Conservation (phyloP, 1,140 invertebrate species). For the Orius laevigatus region DNA sequence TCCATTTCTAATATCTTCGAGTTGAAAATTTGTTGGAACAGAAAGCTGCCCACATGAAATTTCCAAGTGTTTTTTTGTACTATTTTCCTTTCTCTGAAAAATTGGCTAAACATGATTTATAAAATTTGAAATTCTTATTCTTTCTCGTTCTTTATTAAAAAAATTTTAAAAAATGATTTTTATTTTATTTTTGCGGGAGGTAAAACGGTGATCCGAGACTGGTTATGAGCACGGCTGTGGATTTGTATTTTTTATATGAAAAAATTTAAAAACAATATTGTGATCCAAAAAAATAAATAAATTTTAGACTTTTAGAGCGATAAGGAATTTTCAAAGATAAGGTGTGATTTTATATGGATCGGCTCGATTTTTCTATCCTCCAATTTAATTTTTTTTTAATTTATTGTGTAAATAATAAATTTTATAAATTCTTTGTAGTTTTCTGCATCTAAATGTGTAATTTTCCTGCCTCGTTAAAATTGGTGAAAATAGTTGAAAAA, state of each 20-base stretch:
- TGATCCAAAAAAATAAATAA: constrained; percentile 7
- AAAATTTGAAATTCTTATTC: too few relatives aligned
- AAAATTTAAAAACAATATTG: constrained; percentile 8
- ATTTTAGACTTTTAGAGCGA: neutral
- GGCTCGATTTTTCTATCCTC: constrained; percentile 3
- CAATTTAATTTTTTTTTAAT: neutral
- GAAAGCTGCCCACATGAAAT: too few relatives aligned
- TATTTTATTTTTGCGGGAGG: constrained; percentile 5
- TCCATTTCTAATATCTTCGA: too few relatives aligned
- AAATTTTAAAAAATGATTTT: too few relatives aligned
- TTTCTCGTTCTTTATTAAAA: too few relatives aligned
- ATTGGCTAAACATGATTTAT: too few relatives aligned
- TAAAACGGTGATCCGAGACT: constrained; percentile 12
- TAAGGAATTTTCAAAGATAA: constrained; percentile 7
- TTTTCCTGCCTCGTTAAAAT: neutral
- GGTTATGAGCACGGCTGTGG: constrained; percentile 16
- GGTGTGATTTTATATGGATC: neutral
- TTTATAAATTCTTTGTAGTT: constrained; percentile 1
- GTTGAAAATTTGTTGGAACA: too few relatives aligned
- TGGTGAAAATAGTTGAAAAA: too few relatives aligned
- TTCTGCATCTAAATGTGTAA: neutral
- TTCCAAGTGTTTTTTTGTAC: too few relatives aligned
- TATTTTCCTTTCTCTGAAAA: too few relatives aligned
- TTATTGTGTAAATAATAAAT: constrained; percentile 4
- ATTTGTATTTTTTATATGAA: constrained; percentile 17